Evolutionary conservation across 2,888 invertebrate species (phyloP).

Genomic region (Scaptomyza reducta): DNA sequence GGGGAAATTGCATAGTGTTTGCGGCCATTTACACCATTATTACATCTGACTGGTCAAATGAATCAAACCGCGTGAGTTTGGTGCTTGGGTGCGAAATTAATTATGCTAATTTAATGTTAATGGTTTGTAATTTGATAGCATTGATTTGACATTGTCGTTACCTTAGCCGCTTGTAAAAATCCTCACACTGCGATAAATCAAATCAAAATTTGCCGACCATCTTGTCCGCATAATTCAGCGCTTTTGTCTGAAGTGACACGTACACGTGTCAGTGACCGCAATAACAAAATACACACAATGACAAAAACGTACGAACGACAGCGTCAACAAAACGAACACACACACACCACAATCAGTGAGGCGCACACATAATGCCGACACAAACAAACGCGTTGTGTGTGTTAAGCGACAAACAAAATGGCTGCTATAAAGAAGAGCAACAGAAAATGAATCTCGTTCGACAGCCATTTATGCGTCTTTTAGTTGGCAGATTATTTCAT

Average conservation of each 20-base stretch:
- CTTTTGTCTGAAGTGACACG: constrained; percentile 57
- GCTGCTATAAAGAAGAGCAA: constrained; percentile 56
- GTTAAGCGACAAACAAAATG: constrained; percentile 34
- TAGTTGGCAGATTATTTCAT: constrained; percentile 74
- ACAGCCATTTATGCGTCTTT: constrained; percentile 71
- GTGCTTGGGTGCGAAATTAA: constrained; percentile 59
- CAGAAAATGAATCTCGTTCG: constrained; percentile 67
- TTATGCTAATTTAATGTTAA: constrained; percentile 72
- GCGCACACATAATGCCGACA: constrained; percentile 34
- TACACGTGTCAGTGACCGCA: constrained; percentile 73
- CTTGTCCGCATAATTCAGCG: constrained; percentile 70
- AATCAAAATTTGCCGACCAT: constrained; percentile 55
- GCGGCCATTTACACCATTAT: constrained; percentile 14
- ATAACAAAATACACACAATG: constrained; percentile 20
- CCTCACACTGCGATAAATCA: constrained; percentile 60
- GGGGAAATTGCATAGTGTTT: constrained; percentile 32
- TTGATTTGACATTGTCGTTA: constrained; percentile 65
- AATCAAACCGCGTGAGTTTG: constrained; percentile 31
- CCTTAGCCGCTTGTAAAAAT: constrained; percentile 39
- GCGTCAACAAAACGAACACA: constrained; percentile 32
- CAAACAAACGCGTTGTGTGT: constrained; percentile 17
- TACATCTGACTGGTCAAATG: constrained; percentile 41
- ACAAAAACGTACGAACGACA: constrained; percentile 20
- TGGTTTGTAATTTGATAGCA: constrained; percentile 67
- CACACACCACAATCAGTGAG: constrained; percentile 5